These are phyloP conservation scores for Ruditapes philippinarum DNA, from an alignment of 1,140 invertebrate species.

Conservation along the genomic window DNA sequence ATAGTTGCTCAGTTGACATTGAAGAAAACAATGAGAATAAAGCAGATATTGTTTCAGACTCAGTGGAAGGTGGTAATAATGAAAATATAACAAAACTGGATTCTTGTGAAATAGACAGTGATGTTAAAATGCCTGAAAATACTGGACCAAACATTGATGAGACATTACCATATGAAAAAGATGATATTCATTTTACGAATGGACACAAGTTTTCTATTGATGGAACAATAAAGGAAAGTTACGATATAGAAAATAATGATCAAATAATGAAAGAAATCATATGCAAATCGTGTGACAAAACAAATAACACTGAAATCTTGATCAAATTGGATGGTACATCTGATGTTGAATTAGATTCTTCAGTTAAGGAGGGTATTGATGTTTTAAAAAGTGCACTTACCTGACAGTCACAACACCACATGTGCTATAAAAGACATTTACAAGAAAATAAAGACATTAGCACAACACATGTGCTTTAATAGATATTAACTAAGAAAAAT, in stretches of 20 bases:
- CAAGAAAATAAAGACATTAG: background rate
- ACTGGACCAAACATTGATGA: background rate
- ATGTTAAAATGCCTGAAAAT: background rate
- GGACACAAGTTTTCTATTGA: background rate
- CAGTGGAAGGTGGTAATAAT: background rate
- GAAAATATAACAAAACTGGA: background rate
- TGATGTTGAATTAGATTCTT: background rate
- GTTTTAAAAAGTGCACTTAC: background rate
- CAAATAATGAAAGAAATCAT: background rate
- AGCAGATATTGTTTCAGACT: background rate
- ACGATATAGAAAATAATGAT: background rate
- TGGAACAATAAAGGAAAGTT: background rate
- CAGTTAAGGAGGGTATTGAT: no score
- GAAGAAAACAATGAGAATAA: background rate
- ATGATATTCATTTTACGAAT: background rate
- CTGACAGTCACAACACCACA: background rate
- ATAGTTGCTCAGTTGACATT: no score
- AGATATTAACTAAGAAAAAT: no score
- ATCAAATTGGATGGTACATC: background rate
- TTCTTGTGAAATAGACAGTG: background rate
- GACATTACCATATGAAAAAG: background rate
- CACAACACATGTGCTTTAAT: no score
- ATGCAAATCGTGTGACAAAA: background rate
- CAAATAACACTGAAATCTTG: background rate
- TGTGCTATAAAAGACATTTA: constrained; percentile 17